Conservation (phyloP, 2,888 invertebrate genomes). For the Philopedon plagiatum region DNA sequence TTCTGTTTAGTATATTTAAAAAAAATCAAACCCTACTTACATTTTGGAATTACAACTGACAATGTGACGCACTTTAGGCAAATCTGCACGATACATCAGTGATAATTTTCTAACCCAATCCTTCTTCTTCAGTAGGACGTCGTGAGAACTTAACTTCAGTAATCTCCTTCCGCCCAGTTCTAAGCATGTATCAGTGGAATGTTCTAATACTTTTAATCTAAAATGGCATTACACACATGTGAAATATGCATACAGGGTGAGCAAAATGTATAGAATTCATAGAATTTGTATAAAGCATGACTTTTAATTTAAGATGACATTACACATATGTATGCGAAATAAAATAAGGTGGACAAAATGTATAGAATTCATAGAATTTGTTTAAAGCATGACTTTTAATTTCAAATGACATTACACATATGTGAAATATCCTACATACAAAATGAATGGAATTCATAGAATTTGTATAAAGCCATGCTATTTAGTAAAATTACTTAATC, state of each 20-base stretch:
- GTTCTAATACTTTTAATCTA: slow-evolving; percentile 85
- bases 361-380: too few relatives aligned
- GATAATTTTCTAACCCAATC: slow-evolving; percentile 82
- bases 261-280: too few relatives aligned
- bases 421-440: too few relatives aligned
- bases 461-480: too few relatives aligned
- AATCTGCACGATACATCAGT: slow-evolving; percentile 61
- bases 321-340: slow-evolving; percentile 5
- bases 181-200: slow-evolving; percentile 88
- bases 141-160: slow-evolving; percentile 82
- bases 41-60: slow-evolving; percentile 58
- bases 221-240: slow-evolving; percentile 37
- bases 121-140: slow-evolving; percentile 81
- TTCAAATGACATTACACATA: slow-evolving; percentile 64
- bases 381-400: too few relatives aligned
- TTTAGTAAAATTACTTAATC: too few relatives aligned
- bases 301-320: slow-evolving; percentile 74
- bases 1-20: too few relatives aligned
- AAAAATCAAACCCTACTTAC: too few relatives aligned
- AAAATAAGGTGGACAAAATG: too few relatives aligned
- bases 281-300: too few relatives aligned
- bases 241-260: too few relatives aligned
- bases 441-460: too few relatives aligned
- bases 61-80: slow-evolving; percentile 62
- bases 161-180: slow-evolving; percentile 92